Percentiles rank a stretch among this genome's conserved stretches.
Evolutionary conservation across 2,888 invertebrate genomes (phyloP).

Genomic region (Malthinus seriepunctatus): DNA sequence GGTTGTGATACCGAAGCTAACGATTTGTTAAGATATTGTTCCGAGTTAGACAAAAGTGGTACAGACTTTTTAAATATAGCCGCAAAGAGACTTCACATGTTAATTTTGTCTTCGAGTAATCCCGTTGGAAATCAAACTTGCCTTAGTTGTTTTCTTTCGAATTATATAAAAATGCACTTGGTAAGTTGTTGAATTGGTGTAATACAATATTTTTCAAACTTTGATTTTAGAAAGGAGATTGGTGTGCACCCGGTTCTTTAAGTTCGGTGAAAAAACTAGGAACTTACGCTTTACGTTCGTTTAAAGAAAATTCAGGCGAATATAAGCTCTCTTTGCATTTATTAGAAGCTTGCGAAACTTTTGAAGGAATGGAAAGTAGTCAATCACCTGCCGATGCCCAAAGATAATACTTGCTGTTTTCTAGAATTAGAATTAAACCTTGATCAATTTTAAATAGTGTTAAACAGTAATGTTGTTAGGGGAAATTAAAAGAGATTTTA

Average conservation of each 20-base stretch:
- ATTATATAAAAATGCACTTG: slow-evolving; percentile 11
- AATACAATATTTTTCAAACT: slow-evolving; percentile 45
- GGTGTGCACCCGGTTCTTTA: slow-evolving; percentile 49
- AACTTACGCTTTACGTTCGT: slow-evolving; percentile 51
- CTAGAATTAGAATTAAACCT: too few relatives aligned
- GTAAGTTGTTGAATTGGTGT: neutral
- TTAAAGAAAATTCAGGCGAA: slow-evolving; percentile 51
- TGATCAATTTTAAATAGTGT: too few relatives aligned
- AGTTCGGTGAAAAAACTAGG: slow-evolving; percentile 51
- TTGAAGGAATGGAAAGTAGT: slow-evolving; percentile 32
- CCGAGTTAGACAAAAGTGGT: slow-evolving; percentile 70
- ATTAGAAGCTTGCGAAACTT: slow-evolving; percentile 55
- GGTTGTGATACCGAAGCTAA: slow-evolving; percentile 66
- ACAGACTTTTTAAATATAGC: slow-evolving; percentile 76
- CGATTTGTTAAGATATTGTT: slow-evolving; percentile 67
- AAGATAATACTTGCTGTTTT: slow-evolving; percentile 25
- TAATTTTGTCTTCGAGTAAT: slow-evolving; percentile 62
- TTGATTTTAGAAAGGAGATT: slow-evolving; percentile 52
- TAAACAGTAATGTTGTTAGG: too few relatives aligned
- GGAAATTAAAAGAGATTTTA: too few relatives aligned
- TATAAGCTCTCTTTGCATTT: slow-evolving; percentile 56
- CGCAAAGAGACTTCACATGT: slow-evolving; percentile 77
- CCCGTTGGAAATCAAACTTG: slow-evolving; percentile 68
- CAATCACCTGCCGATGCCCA: slow-evolving; percentile 28
- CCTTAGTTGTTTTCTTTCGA: slow-evolving; percentile 52